phyloP scores from a whole-genome alignment of 2,797 vertebrate species.

The Petrocephalus schoutedeni region DNA sequence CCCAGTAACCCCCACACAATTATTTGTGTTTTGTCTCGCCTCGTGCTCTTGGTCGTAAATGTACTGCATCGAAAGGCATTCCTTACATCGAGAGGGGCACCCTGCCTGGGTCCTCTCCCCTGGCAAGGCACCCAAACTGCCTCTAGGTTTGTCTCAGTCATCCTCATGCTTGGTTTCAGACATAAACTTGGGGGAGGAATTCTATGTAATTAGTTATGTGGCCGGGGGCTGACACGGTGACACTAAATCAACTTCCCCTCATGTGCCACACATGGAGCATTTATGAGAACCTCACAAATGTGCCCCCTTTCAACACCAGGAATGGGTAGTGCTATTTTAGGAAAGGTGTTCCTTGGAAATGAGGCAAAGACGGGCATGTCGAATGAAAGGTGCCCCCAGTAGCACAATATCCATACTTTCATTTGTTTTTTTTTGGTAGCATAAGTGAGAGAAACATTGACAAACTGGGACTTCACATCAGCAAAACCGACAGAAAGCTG shows the following conservation, averaged over 20 bases:
- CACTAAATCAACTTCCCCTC: background rate
- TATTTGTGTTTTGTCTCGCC: slow-evolving; percentile 47
- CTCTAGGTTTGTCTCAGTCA: slow-evolving; percentile 47
- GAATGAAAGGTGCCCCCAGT: background rate
- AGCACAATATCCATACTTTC: background rate
- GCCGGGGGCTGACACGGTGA: background rate
- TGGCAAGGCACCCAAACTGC: slow-evolving; percentile 51
- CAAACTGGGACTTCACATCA: background rate
- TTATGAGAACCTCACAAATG: background rate
- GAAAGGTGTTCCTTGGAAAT: background rate
- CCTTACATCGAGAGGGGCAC: slow-evolving; percentile 50
- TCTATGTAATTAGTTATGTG: background rate
- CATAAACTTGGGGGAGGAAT: slow-evolving; percentile 17
- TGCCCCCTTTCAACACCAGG: background rate
- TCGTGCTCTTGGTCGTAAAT: slow-evolving; percentile 35
- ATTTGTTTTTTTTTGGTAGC: background rate
- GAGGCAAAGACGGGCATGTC: background rate
- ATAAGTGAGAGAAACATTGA: background rate
- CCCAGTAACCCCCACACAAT: slow-evolving; percentile 27
- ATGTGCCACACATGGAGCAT: background rate
- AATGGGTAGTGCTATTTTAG: background rate
- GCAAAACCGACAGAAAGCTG: background rate
- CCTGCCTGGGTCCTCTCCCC: slow-evolving; percentile 57
- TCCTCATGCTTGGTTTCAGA: slow-evolving; percentile 23
- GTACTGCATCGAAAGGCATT: slow-evolving; percentile 36